Percentiles rank a stretch among this genome's conserved stretches.
Conservation (phyloP, 2,797 vertebrate species). For the Sternarchorhynchus goeldii region DNA sequence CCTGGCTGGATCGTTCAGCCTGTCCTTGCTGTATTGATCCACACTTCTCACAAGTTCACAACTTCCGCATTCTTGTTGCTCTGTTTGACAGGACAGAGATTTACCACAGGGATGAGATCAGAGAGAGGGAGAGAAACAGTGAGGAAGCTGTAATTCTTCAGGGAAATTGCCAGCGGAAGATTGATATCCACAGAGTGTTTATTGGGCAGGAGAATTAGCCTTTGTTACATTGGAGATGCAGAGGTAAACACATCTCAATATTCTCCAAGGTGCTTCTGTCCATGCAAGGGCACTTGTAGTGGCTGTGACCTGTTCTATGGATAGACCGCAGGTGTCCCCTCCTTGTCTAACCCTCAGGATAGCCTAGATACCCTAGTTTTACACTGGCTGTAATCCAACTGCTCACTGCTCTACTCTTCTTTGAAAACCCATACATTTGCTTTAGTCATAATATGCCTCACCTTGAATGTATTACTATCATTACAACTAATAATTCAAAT, state of each 20-base stretch:
- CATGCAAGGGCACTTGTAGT: slow-evolving; percentile 52
- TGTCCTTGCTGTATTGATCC: slow-evolving; percentile 81
- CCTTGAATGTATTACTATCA: background rate
- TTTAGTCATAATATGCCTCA: background rate
- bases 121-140: slow-evolving; percentile 65
- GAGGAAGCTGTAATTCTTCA: slow-evolving; percentile 62
- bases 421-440: background rate
- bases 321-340: background rate
- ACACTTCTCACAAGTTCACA: slow-evolving; percentile 76
- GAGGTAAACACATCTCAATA: slow-evolving; percentile 65
- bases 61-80: slow-evolving; percentile 76
- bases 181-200: slow-evolving; percentile 70
- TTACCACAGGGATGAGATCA: slow-evolving; percentile 79
- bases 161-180: slow-evolving; percentile 69
- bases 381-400: background rate
- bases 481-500: background rate
- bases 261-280: slow-evolving; percentile 63
- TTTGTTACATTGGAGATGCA: slow-evolving; percentile 64
- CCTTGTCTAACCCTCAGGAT: slow-evolving; percentile 2
- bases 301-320: slow-evolving; percentile 15
- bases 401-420: background rate
- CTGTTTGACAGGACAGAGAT: slow-evolving; percentile 76
- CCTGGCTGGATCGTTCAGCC: slow-evolving; percentile 70
- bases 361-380: background rate
- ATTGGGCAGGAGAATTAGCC: slow-evolving; percentile 68